phyloP scores from a whole-genome alignment of 2,797 vertebrate species.

The Anableps anableps region DNA sequence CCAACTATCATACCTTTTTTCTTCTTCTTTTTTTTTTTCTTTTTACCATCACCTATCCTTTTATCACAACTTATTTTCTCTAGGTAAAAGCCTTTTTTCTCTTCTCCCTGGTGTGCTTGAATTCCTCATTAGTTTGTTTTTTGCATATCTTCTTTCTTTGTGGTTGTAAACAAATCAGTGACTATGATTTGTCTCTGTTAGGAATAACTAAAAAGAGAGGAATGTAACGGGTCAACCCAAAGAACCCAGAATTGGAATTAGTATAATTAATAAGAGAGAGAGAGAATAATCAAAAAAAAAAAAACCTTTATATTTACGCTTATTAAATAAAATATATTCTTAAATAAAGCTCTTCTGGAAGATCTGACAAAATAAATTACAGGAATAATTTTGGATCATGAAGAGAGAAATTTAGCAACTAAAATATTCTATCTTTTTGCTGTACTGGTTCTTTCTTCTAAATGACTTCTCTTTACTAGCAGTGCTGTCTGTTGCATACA shows the following conservation, averaged over 20 bases:
- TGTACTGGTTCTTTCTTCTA: background rate
- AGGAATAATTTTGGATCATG: background rate
- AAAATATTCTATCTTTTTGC: background rate
- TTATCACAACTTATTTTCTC: slow-evolving; percentile 40
- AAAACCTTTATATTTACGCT: background rate
- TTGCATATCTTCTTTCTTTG: slow-evolving; percentile 26
- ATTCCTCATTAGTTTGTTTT: slow-evolving; percentile 22
- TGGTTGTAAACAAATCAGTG: slow-evolving; percentile 58
- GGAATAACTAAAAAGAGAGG: slow-evolving; percentile 59
- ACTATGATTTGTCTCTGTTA: slow-evolving; percentile 58
- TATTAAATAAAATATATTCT: background rate
- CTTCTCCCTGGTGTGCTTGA: slow-evolving; percentile 12
- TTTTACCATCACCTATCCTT: too few species aligned
- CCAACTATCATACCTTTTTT: slow-evolving; percentile 15
- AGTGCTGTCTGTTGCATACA: background rate
- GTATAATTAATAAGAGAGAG: too few species aligned
- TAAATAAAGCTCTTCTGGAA: background rate
- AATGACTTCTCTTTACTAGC: background rate
- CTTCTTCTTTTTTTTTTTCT: background rate
- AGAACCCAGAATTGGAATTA: background rate
- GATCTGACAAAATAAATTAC: background rate
- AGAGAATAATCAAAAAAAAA: too few species aligned
- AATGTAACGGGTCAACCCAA: slow-evolving; percentile 39
- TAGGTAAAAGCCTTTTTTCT: slow-evolving; percentile 22
- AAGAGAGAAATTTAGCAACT: background rate